These are phyloP conservation scores for Cephalopholis sonnerati DNA, from an alignment of 2,113 vertebrate species.

Conservation along the genomic window DNA sequence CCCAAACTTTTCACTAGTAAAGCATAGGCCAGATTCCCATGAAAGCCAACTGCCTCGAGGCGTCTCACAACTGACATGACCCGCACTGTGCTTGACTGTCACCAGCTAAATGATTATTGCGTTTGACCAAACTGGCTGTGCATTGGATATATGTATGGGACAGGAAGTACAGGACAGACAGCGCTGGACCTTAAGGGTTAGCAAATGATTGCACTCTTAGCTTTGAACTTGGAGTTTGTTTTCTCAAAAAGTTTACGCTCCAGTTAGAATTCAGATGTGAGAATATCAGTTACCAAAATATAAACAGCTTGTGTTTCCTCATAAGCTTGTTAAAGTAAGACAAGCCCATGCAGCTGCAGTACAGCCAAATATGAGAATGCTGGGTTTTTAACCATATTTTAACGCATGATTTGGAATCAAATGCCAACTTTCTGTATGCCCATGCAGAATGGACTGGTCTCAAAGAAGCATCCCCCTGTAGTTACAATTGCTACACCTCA, in stretches of 20 bases:
- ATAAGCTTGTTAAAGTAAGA: neutral
- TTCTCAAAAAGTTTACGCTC: conserved; percentile 74
- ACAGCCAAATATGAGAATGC: conserved; percentile 14
- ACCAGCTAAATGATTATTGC: conserved; percentile 33
- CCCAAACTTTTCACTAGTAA: conserved; percentile 45
- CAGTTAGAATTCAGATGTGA: conserved; percentile 62
- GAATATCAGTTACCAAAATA: conserved; percentile 74
- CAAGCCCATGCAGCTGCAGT: neutral
- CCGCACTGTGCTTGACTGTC: conserved; percentile 40
- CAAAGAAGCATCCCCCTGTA: neutral
- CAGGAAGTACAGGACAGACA: conserved; percentile 3
- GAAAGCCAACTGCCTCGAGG: conserved; percentile 37
- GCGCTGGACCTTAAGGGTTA: conserved; percentile 36
- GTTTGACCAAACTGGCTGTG: conserved; percentile 5
- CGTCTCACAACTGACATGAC: conserved; percentile 30
- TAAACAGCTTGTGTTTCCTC: conserved; percentile 58
- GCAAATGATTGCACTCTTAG: conserved; percentile 20
- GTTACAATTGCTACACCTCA: neutral
- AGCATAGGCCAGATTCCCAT: conserved; percentile 64
- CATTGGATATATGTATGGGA: conserved; percentile 10
- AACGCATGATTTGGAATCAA: neutral
- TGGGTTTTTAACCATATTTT: neutral
- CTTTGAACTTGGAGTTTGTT: conserved; percentile 46
- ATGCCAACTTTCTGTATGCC: neutral
- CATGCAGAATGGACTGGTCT: neutral